phyloP scores from a whole-genome alignment of 2,797 vertebrate species.

The Micromesistius poutassou region DNA sequence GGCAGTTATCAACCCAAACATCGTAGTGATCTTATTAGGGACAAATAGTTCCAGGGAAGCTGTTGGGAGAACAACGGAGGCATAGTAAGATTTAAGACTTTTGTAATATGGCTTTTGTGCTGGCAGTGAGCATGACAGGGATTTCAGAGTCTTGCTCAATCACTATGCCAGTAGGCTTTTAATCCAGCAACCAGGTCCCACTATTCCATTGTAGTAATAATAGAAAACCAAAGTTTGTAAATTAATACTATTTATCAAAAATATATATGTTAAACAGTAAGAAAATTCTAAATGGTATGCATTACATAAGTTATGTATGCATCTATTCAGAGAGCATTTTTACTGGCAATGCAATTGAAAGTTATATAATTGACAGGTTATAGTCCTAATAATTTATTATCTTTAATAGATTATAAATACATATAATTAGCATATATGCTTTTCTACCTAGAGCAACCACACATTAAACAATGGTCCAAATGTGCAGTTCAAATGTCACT shows the following conservation, averaged over 20 bases:
- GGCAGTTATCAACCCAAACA: constrained; percentile 64
- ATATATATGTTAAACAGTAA: neutral
- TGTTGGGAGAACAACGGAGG: constrained; percentile 40
- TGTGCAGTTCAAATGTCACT: neutral
- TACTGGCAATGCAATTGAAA: neutral
- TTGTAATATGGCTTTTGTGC: constrained; percentile 6
- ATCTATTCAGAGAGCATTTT: neutral
- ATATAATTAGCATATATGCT: neutral
- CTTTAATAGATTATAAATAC: too few relatives aligned
- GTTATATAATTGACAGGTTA: neutral
- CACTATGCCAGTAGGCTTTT: constrained; percentile 1
- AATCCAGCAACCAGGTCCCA: constrained; percentile 19
- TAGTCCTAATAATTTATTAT: too few relatives aligned
- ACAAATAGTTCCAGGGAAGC: constrained; percentile 56
- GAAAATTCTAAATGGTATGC: neutral
- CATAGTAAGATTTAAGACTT: constrained; percentile 10
- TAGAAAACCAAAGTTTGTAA: neutral
- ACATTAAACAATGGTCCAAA: neutral
- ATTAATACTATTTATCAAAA: neutral
- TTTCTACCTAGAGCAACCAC: neutral
- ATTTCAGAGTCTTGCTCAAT: constrained; percentile 40
- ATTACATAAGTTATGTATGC: neutral
- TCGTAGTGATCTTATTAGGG: constrained; percentile 57
- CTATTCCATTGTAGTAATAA: constrained; percentile 18
- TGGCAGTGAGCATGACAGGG: constrained; percentile 38